Evolutionary conservation across 2,113 vertebrate genomes (phyloP), one percentile per base, ranked within the genome.

Genomic region (Myotis brandtii): DNA sequence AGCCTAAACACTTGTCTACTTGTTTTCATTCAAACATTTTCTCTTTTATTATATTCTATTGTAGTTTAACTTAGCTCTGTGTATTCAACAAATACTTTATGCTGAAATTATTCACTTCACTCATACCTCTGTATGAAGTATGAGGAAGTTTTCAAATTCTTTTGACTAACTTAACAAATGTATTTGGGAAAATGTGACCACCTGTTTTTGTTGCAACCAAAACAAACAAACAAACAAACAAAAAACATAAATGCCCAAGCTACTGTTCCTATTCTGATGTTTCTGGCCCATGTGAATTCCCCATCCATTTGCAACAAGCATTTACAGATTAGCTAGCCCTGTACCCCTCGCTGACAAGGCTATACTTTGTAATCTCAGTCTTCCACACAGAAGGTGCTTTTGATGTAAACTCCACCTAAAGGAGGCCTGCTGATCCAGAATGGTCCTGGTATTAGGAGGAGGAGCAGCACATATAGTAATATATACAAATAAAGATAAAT

Each of bases 131-230:
- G 43, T 43, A 43, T 43, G 43, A 43, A 43, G 43, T 43, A 43
- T 43, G 43, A 84, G 23, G 32, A 91, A 81, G n/a, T 54, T 94
- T 85, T 40, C 43, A 70, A 43, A 52, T 59, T 90, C 72, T 95
- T 77, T 88, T 43, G 66, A 90, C 30, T 80, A 69, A 67, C 37
- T 89, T 62, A 83, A 54, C 52, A 90, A 80, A 46, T 67, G 32
- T 56, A 82, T 93, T 84, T 79, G 25, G 34, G 62, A 77, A 91
- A 89, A 76, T 13, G 7, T 77, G 40, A 77, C 62, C 3, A 73
- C 88, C 80, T 87, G n/a, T 85, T 92, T 93, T 87, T 88, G 54
- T 72, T 90, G 92, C 5, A 37, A 64, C 83, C 56, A 91, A 89
- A 87, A 91, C 83, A 86, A 62, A 70, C 17, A 77, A 37, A 40